A percentile compares a stretch with the other conserved stretches of the same genome.
phyloP scores from a whole-genome alignment of 2,113 vertebrate species.

The Perognathus longimembris region DNA sequence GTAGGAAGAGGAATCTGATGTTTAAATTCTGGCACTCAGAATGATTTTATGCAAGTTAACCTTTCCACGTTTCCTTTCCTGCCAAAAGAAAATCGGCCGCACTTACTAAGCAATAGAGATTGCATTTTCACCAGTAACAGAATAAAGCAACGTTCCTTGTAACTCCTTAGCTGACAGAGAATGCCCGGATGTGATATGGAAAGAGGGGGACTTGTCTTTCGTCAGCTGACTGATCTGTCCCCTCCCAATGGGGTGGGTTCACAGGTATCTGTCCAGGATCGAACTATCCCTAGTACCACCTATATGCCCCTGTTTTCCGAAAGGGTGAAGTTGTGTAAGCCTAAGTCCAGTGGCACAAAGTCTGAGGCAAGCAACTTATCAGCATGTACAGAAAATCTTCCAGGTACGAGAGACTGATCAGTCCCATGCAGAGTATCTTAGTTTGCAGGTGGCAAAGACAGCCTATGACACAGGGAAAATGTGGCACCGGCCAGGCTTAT shows the following conservation, averaged over 20 bases:
- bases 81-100: background rate
- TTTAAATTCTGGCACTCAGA: constrained; percentile 22
- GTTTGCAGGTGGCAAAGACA: background rate
- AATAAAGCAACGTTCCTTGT: background rate
- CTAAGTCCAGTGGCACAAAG: constrained; percentile 23
- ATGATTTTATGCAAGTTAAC: background rate
- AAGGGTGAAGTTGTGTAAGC: constrained; percentile 60
- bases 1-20: background rate
- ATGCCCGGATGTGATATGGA: background rate
- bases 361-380: constrained; percentile 39
- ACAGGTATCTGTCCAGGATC: constrained; percentile 57
- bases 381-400: constrained; percentile 46
- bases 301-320: constrained; percentile 68
- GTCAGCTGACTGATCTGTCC: background rate
- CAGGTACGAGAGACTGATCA: constrained; percentile 61
- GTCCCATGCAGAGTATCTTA: background rate
- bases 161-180: background rate
- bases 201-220: background rate
- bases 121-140: background rate
- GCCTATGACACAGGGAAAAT: background rate
- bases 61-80: background rate
- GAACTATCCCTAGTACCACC: constrained; percentile 25
- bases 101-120: background rate
- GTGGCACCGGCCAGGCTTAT: background rate
- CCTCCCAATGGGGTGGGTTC: background rate